These are phyloP conservation scores for Pyrocoelia pectoralis DNA, from an alignment of 2,888 invertebrate species.

Conservation along the genomic window DNA sequence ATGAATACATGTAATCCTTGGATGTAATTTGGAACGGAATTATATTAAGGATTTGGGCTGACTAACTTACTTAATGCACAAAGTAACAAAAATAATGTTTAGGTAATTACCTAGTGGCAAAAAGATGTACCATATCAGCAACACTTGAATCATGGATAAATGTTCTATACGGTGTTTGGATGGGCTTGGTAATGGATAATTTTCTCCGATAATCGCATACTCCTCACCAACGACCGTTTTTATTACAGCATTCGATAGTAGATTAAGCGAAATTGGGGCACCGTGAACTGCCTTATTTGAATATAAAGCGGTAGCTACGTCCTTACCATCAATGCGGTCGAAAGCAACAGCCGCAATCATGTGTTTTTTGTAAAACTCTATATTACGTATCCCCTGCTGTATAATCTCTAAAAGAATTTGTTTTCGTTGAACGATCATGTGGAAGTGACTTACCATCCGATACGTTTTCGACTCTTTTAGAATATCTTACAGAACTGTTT, in stretches of 20 bases:
- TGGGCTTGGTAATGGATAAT: constrained; percentile 50
- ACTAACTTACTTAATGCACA: no score
- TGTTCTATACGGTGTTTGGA: constrained; percentile 15
- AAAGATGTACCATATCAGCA: constrained; percentile 53
- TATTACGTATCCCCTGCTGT: constrained; percentile 54
- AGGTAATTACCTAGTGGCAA: constrained; percentile 55
- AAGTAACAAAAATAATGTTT: no score
- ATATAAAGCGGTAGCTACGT: constrained; percentile 54
- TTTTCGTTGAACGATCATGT: neutral
- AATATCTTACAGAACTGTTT: constrained; percentile 37
- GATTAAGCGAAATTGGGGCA: constrained; percentile 62
- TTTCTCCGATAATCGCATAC: constrained; percentile 52
- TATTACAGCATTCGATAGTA: constrained; percentile 61
- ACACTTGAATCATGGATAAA: constrained; percentile 43
- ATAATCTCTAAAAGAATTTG: constrained; percentile 55
- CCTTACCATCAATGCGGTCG: constrained; percentile 39
- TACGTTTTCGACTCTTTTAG: constrained; percentile 39
- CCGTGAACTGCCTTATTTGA: constrained; percentile 63
- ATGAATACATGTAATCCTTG: no score
- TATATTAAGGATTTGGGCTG: no score
- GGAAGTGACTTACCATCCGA: constrained; percentile 39
- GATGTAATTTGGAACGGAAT: no score
- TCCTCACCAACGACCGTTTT: no score
- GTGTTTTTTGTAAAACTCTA: constrained; percentile 59
- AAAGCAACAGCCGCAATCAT: constrained; percentile 63